Percentiles rank a stretch among this genome's conserved stretches.
phyloP scores from a whole-genome alignment of 1,140 invertebrate species.

The Himalopsyche phryganea region DNA sequence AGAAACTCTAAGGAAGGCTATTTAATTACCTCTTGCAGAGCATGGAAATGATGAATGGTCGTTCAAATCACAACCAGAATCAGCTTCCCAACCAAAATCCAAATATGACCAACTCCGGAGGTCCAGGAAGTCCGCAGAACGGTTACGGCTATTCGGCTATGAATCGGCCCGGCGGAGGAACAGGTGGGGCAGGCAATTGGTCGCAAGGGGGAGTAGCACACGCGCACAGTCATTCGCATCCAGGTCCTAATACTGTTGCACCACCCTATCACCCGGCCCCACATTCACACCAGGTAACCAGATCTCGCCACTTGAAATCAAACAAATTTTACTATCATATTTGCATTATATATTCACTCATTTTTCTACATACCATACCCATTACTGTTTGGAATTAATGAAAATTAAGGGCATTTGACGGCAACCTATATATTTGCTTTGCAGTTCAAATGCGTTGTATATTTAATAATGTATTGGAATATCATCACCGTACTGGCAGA shows the following conservation, averaged over 20 bases:
- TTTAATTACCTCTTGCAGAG: too few species aligned
- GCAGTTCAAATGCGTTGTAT: too few species aligned
- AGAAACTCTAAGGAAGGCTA: too few species aligned
- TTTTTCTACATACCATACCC: too few species aligned
- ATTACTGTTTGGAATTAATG: too few species aligned
- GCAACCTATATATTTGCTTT: too few species aligned
- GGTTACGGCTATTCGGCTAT: conserved; percentile 53
- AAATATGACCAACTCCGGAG: conserved; percentile 9
- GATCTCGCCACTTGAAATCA: too few species aligned
- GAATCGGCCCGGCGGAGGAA: conserved; percentile 15
- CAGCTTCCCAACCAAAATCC: not conserved
- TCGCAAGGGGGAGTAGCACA: conserved; percentile 40
- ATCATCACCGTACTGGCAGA: too few species aligned
- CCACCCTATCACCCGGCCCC: conserved; percentile 52
- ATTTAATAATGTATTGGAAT: too few species aligned
- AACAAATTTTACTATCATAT: too few species aligned
- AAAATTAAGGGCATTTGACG: too few species aligned
- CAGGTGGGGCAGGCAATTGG: conserved; percentile 20
- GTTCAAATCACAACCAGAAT: conserved; percentile 4
- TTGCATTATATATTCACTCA: too few species aligned
- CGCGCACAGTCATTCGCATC: conserved; percentile 55
- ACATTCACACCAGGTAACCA: conserved; percentile 38
- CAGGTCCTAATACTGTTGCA: conserved; percentile 40
- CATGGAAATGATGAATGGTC: conserved; percentile 24
- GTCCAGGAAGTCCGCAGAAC: conserved; percentile 41